Conservation (phyloP, 2,888 invertebrate species). For the Cryptophagus acutangulus region DNA sequence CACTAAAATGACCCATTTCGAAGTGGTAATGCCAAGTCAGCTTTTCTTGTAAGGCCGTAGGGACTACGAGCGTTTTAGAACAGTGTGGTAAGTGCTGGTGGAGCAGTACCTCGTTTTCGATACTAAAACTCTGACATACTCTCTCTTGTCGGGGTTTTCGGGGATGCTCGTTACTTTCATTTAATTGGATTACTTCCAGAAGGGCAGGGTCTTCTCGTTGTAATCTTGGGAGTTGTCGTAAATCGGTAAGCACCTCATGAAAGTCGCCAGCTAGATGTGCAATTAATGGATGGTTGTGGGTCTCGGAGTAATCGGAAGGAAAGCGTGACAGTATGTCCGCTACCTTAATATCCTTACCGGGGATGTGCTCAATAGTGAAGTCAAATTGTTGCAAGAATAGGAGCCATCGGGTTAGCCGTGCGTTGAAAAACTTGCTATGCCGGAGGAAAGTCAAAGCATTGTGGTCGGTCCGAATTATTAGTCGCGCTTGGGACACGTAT, state of each 20-base stretch:
- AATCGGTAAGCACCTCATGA: too few species aligned
- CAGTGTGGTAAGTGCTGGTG: not conserved
- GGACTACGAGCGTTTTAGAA: not conserved
- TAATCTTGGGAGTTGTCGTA: too few species aligned
- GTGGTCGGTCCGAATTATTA: slow-evolving; percentile 21
- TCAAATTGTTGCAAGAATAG: slow-evolving; percentile 15
- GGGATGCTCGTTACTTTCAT: too few species aligned
- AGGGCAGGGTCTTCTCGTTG: too few species aligned
- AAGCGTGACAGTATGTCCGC: slow-evolving; percentile 17
- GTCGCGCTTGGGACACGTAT: slow-evolving; percentile 5
- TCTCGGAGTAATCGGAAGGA: too few species aligned
- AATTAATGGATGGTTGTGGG: too few species aligned
- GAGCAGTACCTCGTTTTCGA: not conserved
- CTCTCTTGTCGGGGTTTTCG: too few species aligned
- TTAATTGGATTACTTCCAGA: too few species aligned
- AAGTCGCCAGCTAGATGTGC: too few species aligned
- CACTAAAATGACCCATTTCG: slow-evolving; percentile 9
- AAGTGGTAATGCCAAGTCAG: slow-evolving; percentile 8
- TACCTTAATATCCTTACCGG: slow-evolving; percentile 14
- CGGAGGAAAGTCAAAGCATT: slow-evolving; percentile 17
- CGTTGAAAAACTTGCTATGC: slow-evolving; percentile 18
- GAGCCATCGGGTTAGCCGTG: slow-evolving; percentile 17
- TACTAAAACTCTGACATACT: too few species aligned
- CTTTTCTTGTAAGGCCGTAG: slow-evolving; percentile 4
- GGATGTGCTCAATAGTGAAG: slow-evolving; percentile 13